A percentile compares a stretch with the other conserved stretches of the same genome.
phyloP scores from a whole-genome alignment of 2,888 invertebrate genomes.

The Lepetodrilus schrolli region DNA sequence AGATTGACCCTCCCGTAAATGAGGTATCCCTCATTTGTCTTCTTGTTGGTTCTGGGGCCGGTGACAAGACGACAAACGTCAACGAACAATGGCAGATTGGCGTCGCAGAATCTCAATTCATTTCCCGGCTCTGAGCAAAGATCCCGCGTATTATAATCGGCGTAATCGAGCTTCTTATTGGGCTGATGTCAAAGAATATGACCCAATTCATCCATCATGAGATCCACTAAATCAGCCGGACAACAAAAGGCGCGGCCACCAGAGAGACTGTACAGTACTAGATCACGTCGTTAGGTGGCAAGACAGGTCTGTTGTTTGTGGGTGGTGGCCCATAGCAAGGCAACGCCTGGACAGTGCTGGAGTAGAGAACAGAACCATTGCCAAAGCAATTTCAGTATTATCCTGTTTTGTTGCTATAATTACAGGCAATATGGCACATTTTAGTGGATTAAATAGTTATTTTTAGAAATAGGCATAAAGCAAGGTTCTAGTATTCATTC shows the following conservation, averaged over 20 bases:
- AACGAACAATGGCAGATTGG: not conserved
- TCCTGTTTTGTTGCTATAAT: too few relatives aligned
- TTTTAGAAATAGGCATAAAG: too few relatives aligned
- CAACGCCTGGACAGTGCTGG: too few relatives aligned
- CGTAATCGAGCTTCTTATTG: constrained; percentile 13
- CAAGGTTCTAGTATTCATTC: too few relatives aligned
- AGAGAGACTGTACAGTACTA: not conserved
- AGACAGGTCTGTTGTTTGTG: too few relatives aligned
- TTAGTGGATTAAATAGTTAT: too few relatives aligned
- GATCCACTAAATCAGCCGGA: not conserved
- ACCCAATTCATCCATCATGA: constrained; percentile 20
- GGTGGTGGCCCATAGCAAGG: too few relatives aligned
- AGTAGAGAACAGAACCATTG: too few relatives aligned
- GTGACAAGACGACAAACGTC: not conserved
- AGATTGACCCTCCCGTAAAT: constrained; percentile 1
- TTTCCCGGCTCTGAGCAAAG: not conserved
- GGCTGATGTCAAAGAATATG: constrained; percentile 15
- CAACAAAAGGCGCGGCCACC: not conserved
- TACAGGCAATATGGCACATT: too few relatives aligned
- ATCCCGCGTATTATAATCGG: not conserved
- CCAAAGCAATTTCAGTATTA: too few relatives aligned
- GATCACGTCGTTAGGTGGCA: too few relatives aligned
- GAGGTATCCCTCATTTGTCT: constrained; percentile 13
- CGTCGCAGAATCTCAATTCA: not conserved
- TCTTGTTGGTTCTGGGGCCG: constrained; percentile 9